Conservation (phyloP, 2,797 vertebrate species). For the Oceanodroma leucorhoa region DNA sequence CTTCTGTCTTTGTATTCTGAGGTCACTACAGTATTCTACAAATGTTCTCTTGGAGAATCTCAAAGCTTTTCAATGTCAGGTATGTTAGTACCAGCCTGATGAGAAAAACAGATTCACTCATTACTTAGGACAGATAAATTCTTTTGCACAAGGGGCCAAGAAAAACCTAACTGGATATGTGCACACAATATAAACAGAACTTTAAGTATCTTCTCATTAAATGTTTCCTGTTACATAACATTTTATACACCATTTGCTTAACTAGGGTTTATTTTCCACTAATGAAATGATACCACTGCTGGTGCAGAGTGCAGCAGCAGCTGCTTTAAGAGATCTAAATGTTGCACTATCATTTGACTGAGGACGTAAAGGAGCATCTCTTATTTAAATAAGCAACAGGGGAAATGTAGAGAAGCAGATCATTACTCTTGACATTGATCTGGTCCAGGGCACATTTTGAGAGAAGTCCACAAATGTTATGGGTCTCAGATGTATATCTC, state of each 20-base stretch:
- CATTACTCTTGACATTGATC: not conserved
- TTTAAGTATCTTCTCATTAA: not conserved
- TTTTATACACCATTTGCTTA: not conserved
- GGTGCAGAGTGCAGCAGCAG: not conserved
- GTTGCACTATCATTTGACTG: not conserved
- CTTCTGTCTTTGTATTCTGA: not conserved
- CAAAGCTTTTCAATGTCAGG: not conserved
- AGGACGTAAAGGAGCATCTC: not conserved
- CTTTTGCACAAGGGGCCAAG: not conserved
- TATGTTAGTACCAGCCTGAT: not conserved
- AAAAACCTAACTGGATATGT: not conserved
- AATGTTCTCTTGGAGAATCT: not conserved
- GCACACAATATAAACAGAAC: not conserved
- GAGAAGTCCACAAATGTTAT: not conserved
- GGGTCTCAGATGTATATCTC: not conserved
- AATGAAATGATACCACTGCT: not conserved
- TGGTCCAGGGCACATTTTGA: not conserved
- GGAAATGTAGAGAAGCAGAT: not conserved
- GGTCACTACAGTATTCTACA: not conserved
- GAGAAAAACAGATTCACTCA: not conserved
- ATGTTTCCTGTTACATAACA: not conserved
- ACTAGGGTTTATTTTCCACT: not conserved
- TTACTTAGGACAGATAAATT: not conserved
- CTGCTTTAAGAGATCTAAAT: not conserved
- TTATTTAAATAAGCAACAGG: not conserved